These are phyloP conservation scores for Creontiades dilutus DNA, from an alignment of 2,888 invertebrate species.

Conservation along the genomic window DNA sequence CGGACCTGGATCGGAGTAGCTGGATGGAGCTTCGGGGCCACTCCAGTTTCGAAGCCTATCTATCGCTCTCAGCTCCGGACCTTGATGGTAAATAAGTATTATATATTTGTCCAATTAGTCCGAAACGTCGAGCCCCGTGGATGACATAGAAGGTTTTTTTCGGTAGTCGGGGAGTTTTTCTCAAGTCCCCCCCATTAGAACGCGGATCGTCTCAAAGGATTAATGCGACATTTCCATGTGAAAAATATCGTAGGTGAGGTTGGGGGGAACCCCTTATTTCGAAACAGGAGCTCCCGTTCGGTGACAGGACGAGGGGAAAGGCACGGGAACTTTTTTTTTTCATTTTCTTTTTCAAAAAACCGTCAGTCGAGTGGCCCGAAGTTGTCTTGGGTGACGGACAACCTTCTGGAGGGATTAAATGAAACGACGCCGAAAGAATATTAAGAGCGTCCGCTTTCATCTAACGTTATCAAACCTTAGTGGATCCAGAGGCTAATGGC, in stretches of 20 bases:
- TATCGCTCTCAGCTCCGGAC: neutral
- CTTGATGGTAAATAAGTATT: constrained; percentile 53
- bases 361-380: constrained; percentile 63
- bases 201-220: constrained; percentile 41
- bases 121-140: neutral
- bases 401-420: constrained; percentile 57
- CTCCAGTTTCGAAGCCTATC: constrained; percentile 55
- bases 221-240: constrained; percentile 65
- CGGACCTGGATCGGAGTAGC: neutral
- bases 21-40: neutral
- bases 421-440: constrained; percentile 63
- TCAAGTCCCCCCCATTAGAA: constrained; percentile 39
- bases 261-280: constrained; percentile 53
- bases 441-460: constrained; percentile 61
- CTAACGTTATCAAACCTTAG: constrained; percentile 45
- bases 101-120: constrained; percentile 61
- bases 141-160: constrained; percentile 33
- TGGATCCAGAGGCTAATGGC: constrained; percentile 20
- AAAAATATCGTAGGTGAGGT: constrained; percentile 59
- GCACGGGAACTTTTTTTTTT: neutral
- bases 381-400: constrained; percentile 63
- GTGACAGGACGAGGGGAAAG: constrained; percentile 40
- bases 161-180: neutral
- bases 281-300: constrained; percentile 59
- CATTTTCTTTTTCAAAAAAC: constrained; percentile 29